Conservation (phyloP, 1,140 invertebrate genomes). For the Adoxophyes honmai region DNA sequence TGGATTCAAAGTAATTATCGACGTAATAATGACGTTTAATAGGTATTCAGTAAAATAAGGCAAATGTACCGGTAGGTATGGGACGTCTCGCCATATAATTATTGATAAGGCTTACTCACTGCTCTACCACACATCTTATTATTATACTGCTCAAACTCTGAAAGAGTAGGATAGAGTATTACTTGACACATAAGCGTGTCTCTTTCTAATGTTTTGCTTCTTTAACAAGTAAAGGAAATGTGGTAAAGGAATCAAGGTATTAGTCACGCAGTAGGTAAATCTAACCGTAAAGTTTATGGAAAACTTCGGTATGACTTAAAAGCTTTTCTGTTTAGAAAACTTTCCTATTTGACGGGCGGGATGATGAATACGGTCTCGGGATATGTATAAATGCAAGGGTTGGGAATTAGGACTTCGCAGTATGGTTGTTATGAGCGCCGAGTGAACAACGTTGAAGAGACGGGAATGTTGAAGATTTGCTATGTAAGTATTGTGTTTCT, state of each 20-base stretch:
- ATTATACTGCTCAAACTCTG: not conserved
- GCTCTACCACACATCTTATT: slow-evolving; percentile 1
- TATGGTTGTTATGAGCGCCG: slow-evolving; percentile 8
- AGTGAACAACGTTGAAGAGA: not conserved
- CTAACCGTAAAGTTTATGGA: not conserved
- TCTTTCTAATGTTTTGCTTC: not conserved
- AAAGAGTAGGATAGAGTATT: not conserved
- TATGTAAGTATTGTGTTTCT: not conserved
- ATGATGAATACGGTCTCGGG: slow-evolving; percentile 4
- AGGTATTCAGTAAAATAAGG: slow-evolving; percentile 4
- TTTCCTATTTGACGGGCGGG: slow-evolving; percentile 6
- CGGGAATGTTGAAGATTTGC: not conserved
- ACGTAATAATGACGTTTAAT: slow-evolving; percentile 1
- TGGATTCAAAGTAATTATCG: slow-evolving; percentile 5
- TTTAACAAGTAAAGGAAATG: not conserved
- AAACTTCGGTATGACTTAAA: not conserved
- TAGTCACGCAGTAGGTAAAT: not conserved
- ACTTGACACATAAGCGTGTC: not conserved
- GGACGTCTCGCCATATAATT: too few species aligned
- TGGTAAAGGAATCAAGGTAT: not conserved
- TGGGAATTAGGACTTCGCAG: not conserved
- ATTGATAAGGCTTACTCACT: not conserved
- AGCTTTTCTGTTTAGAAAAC: slow-evolving; percentile 5
- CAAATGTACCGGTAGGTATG: not conserved
- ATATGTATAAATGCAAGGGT: not conserved